A percentile compares a stretch with the other conserved stretches of the same genome.
Evolutionary conservation across 2,888 invertebrate species (phyloP).

Genomic region (Hofmannophila pseudospretella): DNA sequence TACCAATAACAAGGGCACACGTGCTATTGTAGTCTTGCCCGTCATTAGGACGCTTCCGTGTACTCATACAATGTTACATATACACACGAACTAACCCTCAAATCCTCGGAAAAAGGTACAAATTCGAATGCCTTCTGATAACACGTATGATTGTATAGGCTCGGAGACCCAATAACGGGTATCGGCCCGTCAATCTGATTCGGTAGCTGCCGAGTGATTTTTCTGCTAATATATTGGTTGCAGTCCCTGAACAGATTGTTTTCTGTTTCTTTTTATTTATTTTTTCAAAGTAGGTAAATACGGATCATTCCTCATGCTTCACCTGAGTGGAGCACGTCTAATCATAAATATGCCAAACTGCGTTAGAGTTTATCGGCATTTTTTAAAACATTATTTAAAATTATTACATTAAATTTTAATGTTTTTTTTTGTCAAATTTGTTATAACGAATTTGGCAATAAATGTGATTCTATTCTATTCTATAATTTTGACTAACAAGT

Average conservation of each 20-base stretch:
- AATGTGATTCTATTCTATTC: too few species aligned
- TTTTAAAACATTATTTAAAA: too few species aligned
- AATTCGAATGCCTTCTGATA: constrained; percentile 23
- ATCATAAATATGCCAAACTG: too few species aligned
- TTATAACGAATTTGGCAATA: too few species aligned
- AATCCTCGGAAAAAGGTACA: constrained; percentile 29
- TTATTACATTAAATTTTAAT: too few species aligned
- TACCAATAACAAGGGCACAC: constrained; percentile 74
- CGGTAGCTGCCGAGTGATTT: constrained; percentile 33
- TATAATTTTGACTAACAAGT: too few species aligned
- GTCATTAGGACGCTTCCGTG: constrained; percentile 73
- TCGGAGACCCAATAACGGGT: constrained; percentile 52
- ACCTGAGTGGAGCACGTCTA: too few species aligned
- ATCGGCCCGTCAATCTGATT: constrained; percentile 51
- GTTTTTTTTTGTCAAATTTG: too few species aligned
- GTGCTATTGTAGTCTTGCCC: constrained; percentile 71
- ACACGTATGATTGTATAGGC: constrained; percentile 23
- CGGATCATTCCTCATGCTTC: too few species aligned
- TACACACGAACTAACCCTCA: constrained; percentile 32
- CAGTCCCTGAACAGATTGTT: constrained; percentile 10
- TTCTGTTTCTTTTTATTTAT: too few species aligned
- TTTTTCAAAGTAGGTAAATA: too few species aligned
- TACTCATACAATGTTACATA: constrained; percentile 31
- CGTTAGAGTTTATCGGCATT: too few species aligned
- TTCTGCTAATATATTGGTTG: constrained; percentile 46